Percentiles rank a stretch among this genome's conserved stretches.
phyloP scores from a whole-genome alignment of 2,113 vertebrate species.

The Istiophorus platypterus region DNA sequence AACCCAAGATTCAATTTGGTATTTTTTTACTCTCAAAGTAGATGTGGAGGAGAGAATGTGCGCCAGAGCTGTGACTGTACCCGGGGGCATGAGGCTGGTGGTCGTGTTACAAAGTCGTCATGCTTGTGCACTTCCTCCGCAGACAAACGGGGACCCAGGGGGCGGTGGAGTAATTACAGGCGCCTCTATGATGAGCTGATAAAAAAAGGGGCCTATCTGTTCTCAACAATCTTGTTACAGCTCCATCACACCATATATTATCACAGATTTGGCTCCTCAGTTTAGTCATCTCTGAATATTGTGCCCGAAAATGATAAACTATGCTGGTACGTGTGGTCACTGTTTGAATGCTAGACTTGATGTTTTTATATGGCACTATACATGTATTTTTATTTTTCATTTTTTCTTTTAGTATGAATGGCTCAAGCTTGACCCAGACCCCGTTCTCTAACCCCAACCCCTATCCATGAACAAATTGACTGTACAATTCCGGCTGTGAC shows the following conservation, averaged over 20 bases:
- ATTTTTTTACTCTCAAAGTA: background rate
- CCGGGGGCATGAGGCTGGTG: slow-evolving; percentile 10
- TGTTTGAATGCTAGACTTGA: background rate
- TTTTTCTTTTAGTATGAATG: background rate
- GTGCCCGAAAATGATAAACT: background rate
- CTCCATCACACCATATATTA: background rate
- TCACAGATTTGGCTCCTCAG: background rate
- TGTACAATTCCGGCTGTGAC: background rate
- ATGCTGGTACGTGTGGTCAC: background rate
- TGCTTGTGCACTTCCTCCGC: slow-evolving; percentile 65
- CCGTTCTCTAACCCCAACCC: background rate
- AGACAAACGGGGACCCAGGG: slow-evolving; percentile 58
- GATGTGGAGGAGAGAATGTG: background rate
- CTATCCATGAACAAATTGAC: background rate
- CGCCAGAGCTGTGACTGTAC: slow-evolving; percentile 6
- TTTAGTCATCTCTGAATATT: slow-evolving; percentile 29
- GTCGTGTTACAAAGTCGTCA: slow-evolving; percentile 45
- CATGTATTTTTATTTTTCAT: background rate
- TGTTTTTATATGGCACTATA: background rate
- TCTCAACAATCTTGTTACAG: slow-evolving; percentile 37
- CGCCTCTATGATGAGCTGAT: slow-evolving; percentile 75
- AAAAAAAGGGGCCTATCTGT: slow-evolving; percentile 57
- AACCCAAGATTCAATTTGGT: too few species aligned
- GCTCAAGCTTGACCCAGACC: background rate
- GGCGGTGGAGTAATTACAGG: slow-evolving; percentile 69